Conservation (phyloP, 2,113 vertebrate species). For the Amblyornis subalaris region DNA sequence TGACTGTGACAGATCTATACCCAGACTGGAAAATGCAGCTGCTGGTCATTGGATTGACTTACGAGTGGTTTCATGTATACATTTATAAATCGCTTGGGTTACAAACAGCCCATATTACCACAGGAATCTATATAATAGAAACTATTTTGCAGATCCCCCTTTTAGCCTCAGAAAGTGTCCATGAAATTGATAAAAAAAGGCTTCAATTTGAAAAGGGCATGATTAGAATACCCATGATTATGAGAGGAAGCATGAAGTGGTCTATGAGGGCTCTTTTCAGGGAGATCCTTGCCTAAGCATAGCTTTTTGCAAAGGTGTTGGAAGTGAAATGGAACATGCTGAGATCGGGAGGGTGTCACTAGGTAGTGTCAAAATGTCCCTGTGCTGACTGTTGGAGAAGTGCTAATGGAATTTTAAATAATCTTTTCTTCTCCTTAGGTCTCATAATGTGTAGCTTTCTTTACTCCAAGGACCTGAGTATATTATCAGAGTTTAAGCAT, state of each 20-base stretch:
- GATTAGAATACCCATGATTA: constrained; percentile 49
- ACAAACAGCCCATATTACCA: background rate
- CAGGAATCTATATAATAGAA: background rate
- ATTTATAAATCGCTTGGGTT: constrained; percentile 17
- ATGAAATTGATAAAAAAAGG: background rate
- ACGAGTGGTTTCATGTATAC: background rate
- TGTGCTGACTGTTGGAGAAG: background rate
- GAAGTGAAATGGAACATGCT: constrained; percentile 19
- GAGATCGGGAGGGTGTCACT: background rate
- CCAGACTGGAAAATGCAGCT: background rate
- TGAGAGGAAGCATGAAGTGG: constrained; percentile 53
- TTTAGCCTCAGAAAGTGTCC: background rate
- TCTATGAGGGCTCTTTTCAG: constrained; percentile 35
- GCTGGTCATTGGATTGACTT: background rate
- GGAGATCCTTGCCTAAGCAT: constrained; percentile 33
- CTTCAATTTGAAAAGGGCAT: constrained; percentile 11
- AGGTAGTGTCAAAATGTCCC: constrained; percentile 11
- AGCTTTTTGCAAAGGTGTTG: constrained; percentile 43
- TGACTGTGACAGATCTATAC: background rate
- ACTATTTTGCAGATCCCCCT: background rate
- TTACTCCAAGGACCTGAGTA: background rate
- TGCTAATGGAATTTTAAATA: constrained; percentile 38
- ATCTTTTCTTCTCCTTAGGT: background rate
- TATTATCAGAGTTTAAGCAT: background rate
- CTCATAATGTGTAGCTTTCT: background rate